Evolutionary conservation across 1,140 invertebrate species (phyloP).

Genomic region (Drosophila nasuta): DNA sequence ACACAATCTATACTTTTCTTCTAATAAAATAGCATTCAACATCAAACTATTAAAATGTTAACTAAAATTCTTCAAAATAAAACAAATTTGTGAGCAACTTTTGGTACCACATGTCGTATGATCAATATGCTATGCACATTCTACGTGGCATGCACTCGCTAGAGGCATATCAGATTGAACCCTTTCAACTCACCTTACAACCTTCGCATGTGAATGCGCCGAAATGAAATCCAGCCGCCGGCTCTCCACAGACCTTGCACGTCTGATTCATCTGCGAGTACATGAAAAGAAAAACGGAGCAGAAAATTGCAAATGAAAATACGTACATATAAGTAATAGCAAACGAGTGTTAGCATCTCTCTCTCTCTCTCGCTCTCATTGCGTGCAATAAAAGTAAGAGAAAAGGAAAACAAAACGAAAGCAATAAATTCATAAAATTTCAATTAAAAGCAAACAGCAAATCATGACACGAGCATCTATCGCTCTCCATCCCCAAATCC

Average conservation of each 20-base stretch:
- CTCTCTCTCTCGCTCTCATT: neutral
- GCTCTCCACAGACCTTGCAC: slow-evolving; percentile 94
- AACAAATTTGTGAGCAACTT: neutral
- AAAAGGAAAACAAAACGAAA: slow-evolving; percentile 40
- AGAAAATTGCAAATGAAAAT: slow-evolving; percentile 59
- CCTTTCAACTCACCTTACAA: slow-evolving; percentile 89
- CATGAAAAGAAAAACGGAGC: slow-evolving; percentile 50
- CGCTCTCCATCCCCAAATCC: slow-evolving; percentile 46
- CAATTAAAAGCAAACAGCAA: slow-evolving; percentile 84
- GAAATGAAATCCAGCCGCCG: slow-evolving; percentile 95
- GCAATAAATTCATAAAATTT: slow-evolving; percentile 84
- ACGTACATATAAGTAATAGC: slow-evolving; percentile 8
- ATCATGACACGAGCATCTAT: slow-evolving; percentile 79
- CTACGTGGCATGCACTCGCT: neutral
- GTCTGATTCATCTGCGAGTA: slow-evolving; percentile 91
- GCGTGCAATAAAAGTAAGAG: slow-evolving; percentile 5
- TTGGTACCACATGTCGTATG: neutral
- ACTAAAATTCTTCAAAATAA: no score
- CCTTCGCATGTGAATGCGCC: slow-evolving; percentile 96
- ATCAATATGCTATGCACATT: neutral
- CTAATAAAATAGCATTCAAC: no score
- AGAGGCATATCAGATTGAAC: neutral
- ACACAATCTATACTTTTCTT: no score
- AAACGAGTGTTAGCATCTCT: neutral
- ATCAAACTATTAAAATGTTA: no score